Evolutionary conservation across 2,888 invertebrate genomes (phyloP).

Genomic region (Gryllus longicercus): DNA sequence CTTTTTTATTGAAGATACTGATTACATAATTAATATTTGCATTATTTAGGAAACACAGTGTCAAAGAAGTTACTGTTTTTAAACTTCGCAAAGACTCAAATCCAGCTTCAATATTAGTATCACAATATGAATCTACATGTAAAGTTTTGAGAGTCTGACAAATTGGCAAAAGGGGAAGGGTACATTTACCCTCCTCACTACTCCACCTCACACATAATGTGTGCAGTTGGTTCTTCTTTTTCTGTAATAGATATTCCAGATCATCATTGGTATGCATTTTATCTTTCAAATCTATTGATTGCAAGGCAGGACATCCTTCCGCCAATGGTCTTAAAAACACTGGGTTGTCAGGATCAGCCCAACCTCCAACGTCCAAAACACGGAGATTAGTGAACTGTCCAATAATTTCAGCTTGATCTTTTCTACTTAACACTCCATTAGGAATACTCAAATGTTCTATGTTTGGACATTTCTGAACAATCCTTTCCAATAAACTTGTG

Average conservation of each 20-base stretch:
- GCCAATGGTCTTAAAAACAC: neutral
- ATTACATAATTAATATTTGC: slow-evolving; percentile 2
- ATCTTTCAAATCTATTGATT: neutral
- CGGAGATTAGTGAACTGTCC: slow-evolving; percentile 18
- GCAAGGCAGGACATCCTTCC: slow-evolving; percentile 21
- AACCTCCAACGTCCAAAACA: neutral
- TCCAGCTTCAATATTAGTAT: neutral
- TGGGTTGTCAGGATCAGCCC: neutral
- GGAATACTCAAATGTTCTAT: slow-evolving; percentile 11
- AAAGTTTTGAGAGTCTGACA: neutral
- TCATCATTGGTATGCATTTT: neutral
- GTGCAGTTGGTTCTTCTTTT: slow-evolving; percentile 11
- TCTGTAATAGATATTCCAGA: slow-evolving; percentile 17
- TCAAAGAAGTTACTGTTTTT: neutral
- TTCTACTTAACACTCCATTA: neutral
- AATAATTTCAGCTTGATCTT: neutral
- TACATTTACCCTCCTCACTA: slow-evolving; percentile 17
- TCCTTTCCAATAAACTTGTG: neutral
- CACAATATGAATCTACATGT: neutral
- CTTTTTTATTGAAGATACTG: slow-evolving; percentile 17
- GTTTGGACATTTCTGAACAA: slow-evolving; percentile 17
- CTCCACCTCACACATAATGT: neutral
- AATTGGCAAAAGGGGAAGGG: neutral
- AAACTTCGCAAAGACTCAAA: neutral
- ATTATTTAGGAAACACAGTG: slow-evolving; percentile 1